phyloP scores from a whole-genome alignment of 2,113 vertebrate species.

The Casuarius casuarius region DNA sequence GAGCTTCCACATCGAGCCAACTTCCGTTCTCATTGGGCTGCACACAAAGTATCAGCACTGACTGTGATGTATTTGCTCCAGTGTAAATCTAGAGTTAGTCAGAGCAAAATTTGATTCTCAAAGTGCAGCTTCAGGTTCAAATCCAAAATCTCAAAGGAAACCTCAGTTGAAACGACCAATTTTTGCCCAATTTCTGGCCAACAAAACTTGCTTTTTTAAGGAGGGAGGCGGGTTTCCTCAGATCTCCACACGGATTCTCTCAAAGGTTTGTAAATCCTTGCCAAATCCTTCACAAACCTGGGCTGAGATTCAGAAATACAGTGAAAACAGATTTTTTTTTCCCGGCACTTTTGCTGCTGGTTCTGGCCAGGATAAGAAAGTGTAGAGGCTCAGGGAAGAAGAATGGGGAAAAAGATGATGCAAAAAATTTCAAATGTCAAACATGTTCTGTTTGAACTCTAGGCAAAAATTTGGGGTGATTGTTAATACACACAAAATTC shows the following conservation, averaged over 20 bases:
- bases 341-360: constrained; percentile 7
- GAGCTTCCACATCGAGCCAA: background rate
- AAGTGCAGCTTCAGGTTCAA: constrained; percentile 44
- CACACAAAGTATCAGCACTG: background rate
- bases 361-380: constrained; percentile 53
- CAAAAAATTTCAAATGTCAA: constrained; percentile 46
- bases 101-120: constrained; percentile 46
- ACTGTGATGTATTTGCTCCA: constrained; percentile 16
- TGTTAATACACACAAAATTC: background rate
- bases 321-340: constrained; percentile 51
- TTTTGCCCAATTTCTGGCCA: constrained; percentile 61
- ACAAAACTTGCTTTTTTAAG: constrained; percentile 36
- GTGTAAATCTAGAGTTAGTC: constrained; percentile 21
- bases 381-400: constrained; percentile 5
- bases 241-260: constrained; percentile 65
- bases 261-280: constrained; percentile 64
- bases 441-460: constrained; percentile 19
- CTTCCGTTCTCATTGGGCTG: background rate
- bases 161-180: constrained; percentile 1
- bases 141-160: constrained; percentile 63
- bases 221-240: constrained; percentile 57
- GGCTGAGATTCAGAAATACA: constrained; percentile 69
- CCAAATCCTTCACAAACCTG: constrained; percentile 67
- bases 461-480: background rate
- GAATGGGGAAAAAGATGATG: constrained; percentile 47